Evolutionary conservation across 2,888 invertebrate genomes (phyloP), one percentile per base, ranked within the genome.

Genomic region (Parnassius glacialis): DNA sequence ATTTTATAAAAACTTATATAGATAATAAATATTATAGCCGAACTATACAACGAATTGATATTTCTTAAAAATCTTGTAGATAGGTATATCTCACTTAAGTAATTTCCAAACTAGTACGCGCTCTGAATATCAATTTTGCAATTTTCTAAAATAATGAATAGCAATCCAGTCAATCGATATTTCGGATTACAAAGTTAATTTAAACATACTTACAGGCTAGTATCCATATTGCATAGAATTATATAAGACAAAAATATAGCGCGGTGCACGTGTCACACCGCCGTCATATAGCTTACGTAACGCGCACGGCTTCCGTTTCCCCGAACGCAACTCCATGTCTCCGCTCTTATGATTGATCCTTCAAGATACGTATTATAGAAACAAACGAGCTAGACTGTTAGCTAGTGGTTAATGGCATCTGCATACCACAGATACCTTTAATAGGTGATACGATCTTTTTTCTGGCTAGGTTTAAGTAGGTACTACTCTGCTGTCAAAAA

Each of bases 161-260:
- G 20, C 42, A 25, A 55, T 43, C 34, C 25, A 16, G 56, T 56
- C 52, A 51, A 51, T 2, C 25, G 41, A 52, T 52, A 56, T 57
- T 11, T 52, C 20, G 41, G 34, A 57, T 53, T 54, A 34, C 52
- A 16, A 25, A 16, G 44, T 41, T 20, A 45, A 41, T 34, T 9
- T 55, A 20, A 10, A 51, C 34, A 52, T 57, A 57, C 34, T 10
- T 25, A 43, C 11, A 34, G 51, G 54, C 59, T 58, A n/a, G 52
- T 47, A 25, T 53, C 51, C 34, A 9, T 20, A 47, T 59, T 59
- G 52, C 59, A 45, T 48, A 12, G 12, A 34, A 47, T 63, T 63
- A 59, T 56, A 63, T 63, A 63, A 63, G 16, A 56, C 52, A 62
- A 56, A 59, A 54, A 76, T 80, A 72, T 77, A 81, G 78, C 69